Percentiles rank a stretch among this genome's conserved stretches.
Evolutionary conservation across 1,140 invertebrate species (phyloP).

Genomic region (Papilio dardanus): DNA sequence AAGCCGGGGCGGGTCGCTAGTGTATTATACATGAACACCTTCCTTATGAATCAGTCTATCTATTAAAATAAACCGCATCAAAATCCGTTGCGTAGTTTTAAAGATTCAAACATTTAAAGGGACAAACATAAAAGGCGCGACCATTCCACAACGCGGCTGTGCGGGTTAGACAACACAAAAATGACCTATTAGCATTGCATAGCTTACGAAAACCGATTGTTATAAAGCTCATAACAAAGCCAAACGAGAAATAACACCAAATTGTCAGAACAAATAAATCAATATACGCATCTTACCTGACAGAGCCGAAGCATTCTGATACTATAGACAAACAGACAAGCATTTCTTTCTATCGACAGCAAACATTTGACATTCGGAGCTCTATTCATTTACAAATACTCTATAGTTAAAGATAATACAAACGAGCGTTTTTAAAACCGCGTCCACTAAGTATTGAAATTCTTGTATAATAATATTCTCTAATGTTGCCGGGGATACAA

Average conservation of each 20-base stretch:
- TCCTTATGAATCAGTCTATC: no score
- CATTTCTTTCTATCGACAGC: slow-evolving; percentile 61
- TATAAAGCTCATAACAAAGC: slow-evolving; percentile 16
- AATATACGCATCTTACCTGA: slow-evolving; percentile 24
- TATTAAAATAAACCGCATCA: no score
- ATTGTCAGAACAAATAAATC: slow-evolving; percentile 13
- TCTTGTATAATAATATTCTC: no score
- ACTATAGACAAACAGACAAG: slow-evolving; percentile 52
- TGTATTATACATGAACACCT: no score
- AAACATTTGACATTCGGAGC: slow-evolving; percentile 60
- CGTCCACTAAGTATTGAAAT: no score
- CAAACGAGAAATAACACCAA: slow-evolving; percentile 16
- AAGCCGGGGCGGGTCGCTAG: no score
- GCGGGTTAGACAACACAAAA: background rate
- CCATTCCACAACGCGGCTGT: no score
- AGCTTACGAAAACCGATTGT: background rate
- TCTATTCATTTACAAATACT: slow-evolving; percentile 59
- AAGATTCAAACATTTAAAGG: no score
- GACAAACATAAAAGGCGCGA: no score
- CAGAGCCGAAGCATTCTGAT: slow-evolving; percentile 39
- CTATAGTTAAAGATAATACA: slow-evolving; percentile 35
- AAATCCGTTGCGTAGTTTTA: no score
- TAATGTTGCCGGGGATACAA: no score
- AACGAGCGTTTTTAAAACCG: slow-evolving; percentile 43
- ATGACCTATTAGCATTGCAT: background rate